Evolutionary conservation across 1,140 invertebrate genomes (phyloP).

Genomic region (Linepithema humile): DNA sequence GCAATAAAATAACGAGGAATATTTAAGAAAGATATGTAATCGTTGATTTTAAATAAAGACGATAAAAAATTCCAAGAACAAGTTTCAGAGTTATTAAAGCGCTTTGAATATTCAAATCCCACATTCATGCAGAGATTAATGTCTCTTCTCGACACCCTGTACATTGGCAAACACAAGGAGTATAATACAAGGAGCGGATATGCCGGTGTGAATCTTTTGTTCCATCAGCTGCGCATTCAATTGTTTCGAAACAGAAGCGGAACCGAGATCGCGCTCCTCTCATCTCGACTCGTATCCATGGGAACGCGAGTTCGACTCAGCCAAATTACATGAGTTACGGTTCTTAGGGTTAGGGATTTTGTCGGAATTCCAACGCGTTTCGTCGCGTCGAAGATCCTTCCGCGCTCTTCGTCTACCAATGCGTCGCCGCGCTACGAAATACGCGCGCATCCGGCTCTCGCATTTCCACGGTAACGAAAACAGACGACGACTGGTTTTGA

Average conservation of each 20-base stretch:
- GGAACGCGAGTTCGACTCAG: slow-evolving; percentile 41
- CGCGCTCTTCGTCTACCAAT: neutral
- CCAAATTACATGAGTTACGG: slow-evolving; percentile 44
- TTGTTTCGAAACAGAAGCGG: slow-evolving; percentile 47
- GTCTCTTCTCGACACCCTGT: neutral
- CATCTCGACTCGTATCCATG: slow-evolving; percentile 1
- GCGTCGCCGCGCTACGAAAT: neutral
- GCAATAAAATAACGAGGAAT: neutral
- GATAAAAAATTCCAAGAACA: neutral
- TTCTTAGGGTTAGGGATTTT: slow-evolving; percentile 54
- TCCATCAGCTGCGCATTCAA: slow-evolving; percentile 44
- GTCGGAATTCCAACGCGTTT: slow-evolving; percentile 35
- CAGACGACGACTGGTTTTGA: slow-evolving; percentile 56
- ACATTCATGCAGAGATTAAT: neutral
- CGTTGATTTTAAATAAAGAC: slow-evolving; percentile 11
- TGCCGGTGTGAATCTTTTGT: slow-evolving; percentile 38
- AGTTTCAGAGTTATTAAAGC: neutral
- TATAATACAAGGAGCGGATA: neutral
- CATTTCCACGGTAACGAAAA: slow-evolving; percentile 55
- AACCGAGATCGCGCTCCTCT: slow-evolving; percentile 15
- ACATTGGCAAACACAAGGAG: neutral
- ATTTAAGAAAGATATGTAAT: neutral
- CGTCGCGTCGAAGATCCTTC: slow-evolving; percentile 18
- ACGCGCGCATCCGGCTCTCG: neutral
- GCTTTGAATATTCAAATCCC: neutral